Conservation (phyloP, 1,140 invertebrate genomes). For the Marisa cornuarietis region DNA sequence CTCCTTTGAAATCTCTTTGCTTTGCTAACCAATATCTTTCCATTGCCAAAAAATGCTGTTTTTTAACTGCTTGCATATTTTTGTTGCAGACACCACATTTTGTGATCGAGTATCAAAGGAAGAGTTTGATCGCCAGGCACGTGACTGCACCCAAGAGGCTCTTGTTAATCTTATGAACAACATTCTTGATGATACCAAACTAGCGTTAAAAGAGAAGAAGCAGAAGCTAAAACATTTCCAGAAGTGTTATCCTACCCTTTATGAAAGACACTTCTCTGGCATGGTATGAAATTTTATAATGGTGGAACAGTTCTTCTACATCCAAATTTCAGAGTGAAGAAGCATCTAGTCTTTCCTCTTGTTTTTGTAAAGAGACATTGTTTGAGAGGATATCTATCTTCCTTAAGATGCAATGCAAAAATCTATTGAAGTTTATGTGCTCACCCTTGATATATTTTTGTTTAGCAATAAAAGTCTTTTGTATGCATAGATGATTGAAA, state of each 20-base stretch:
- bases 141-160: constrained; percentile 58
- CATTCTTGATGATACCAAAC: constrained; percentile 62
- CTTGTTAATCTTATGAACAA: constrained; percentile 63
- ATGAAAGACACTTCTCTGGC: constrained; percentile 53
- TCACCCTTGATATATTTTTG: too few species aligned
- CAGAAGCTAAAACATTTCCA: constrained; percentile 63
- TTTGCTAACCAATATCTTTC: not conserved
- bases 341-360: too few species aligned
- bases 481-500: too few species aligned
- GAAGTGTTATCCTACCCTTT: constrained; percentile 57
- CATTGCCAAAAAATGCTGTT: not conserved
- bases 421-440: too few species aligned
- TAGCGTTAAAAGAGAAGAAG: constrained; percentile 66
- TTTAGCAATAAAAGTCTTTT: too few species aligned
- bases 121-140: constrained; percentile 62
- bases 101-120: constrained; percentile 53
- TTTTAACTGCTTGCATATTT: constrained; percentile 7
- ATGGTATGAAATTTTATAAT: constrained; percentile 33
- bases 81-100: constrained; percentile 46
- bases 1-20: not conserved
- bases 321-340: too few species aligned
- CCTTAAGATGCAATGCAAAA: too few species aligned
- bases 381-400: too few species aligned
- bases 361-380: too few species aligned
- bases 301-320: too few species aligned